Evolutionary conservation across 2,888 invertebrate species (phyloP).

Genomic region (Dryobotodes eremita): DNA sequence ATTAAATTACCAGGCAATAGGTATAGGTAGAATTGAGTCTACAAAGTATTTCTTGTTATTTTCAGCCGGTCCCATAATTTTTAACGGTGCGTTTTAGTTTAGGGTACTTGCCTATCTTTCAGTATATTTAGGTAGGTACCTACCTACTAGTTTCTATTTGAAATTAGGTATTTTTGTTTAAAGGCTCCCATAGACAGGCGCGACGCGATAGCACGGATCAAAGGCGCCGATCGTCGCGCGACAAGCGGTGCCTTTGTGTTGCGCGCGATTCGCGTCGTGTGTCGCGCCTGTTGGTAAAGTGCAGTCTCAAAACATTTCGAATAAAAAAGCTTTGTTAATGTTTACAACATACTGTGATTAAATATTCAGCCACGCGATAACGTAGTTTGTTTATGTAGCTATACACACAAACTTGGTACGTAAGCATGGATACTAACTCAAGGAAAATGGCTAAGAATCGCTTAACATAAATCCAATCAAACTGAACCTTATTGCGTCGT

Average conservation of each 20-base stretch:
- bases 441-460: slow-evolving; percentile 9
- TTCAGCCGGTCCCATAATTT: not conserved
- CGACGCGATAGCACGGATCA: too few relatives aligned
- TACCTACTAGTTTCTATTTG: not conserved
- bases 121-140: too few relatives aligned
- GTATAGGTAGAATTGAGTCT: not conserved
- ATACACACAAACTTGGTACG: too few relatives aligned
- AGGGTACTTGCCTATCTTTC: not conserved
- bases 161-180: not conserved
- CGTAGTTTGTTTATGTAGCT: slow-evolving; percentile 3
- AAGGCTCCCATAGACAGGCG: too few relatives aligned
- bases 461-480: not conserved
- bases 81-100: not conserved
- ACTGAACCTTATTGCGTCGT: not conserved
- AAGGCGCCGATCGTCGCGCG: too few relatives aligned
- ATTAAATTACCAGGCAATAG: slow-evolving; percentile 11
- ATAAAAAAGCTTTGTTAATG: slow-evolving; percentile 6
- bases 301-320: not conserved
- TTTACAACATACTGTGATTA: not conserved
- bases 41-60: not conserved
- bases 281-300: too few relatives aligned
- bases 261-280: too few relatives aligned
- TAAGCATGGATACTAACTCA: not conserved
- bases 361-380: slow-evolving; percentile 27
- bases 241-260: too few relatives aligned